Conservation (phyloP, 2,113 vertebrate species). For the Coracopsis vasa region DNA sequence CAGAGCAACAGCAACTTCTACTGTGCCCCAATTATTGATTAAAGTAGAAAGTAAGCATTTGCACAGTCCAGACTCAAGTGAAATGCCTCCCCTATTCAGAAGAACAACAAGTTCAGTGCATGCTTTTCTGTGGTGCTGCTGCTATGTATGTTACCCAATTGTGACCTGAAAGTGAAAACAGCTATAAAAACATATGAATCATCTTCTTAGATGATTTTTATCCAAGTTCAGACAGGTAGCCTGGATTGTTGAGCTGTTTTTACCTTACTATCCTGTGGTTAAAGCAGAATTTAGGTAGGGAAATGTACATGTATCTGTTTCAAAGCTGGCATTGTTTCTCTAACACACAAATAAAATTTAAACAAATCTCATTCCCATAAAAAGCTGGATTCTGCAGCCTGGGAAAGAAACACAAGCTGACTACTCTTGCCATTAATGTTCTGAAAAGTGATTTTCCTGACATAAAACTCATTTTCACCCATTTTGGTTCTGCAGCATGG, state of each 20-base stretch:
- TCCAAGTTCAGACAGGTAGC: conserved; percentile 45
- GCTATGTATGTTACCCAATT: neutral
- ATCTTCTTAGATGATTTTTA: conserved; percentile 1
- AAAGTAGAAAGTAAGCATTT: neutral
- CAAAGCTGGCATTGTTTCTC: neutral
- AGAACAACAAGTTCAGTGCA: neutral
- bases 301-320: neutral
- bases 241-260: conserved; percentile 10
- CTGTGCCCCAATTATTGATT: conserved; percentile 5
- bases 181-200: conserved; percentile 23
- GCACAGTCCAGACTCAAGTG: neutral
- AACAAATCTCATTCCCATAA: neutral
- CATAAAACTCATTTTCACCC: neutral
- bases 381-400: neutral
- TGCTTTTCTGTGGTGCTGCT: neutral
- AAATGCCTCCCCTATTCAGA: neutral
- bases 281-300: neutral
- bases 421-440: neutral
- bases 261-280: neutral
- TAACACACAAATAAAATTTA: neutral
- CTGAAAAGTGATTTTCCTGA: neutral
- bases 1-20: neutral
- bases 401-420: neutral
- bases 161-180: conserved; percentile 47
- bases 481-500: neutral